Conservation (phyloP, 2,888 invertebrate genomes). For the Cephus nigrinus region DNA sequence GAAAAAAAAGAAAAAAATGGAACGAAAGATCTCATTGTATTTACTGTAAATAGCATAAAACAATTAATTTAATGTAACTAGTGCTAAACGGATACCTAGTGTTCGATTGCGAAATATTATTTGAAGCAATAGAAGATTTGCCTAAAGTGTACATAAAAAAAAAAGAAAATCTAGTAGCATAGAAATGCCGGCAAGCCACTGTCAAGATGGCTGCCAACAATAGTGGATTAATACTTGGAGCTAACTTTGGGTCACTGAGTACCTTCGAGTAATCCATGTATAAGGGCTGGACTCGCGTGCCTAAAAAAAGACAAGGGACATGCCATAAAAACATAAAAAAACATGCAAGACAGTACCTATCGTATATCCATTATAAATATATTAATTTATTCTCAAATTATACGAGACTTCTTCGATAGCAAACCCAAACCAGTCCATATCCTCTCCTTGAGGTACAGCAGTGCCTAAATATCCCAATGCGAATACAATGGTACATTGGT, state of each 20-base stretch:
- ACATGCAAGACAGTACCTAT: conserved; percentile 59
- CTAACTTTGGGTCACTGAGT: not conserved
- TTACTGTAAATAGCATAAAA: conserved; percentile 58
- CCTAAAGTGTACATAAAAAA: conserved; percentile 32
- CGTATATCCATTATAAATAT: conserved; percentile 65
- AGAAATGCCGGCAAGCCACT: not conserved
- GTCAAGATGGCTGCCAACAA: not conserved
- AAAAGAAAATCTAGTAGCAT: not conserved
- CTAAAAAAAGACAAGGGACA: conserved; percentile 34
- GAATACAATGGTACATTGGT: not conserved
- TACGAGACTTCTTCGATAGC: not conserved
- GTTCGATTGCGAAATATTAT: conserved; percentile 57
- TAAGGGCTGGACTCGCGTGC: not conserved
- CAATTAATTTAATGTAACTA: conserved; percentile 46
- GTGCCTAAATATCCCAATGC: not conserved
- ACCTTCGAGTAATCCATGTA: not conserved
- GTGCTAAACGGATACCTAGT: conserved; percentile 50
- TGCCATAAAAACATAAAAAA: conserved; percentile 54
- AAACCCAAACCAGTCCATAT: not conserved
- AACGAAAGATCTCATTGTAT: conserved; percentile 42
- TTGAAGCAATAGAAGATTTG: conserved; percentile 60
- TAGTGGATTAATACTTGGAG: not conserved
- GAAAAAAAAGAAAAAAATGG: not conserved
- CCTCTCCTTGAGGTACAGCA: not conserved
- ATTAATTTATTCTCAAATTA: conserved; percentile 66